Conservation (phyloP, 2,113 vertebrate species). For the Mormyrus iriodes region DNA sequence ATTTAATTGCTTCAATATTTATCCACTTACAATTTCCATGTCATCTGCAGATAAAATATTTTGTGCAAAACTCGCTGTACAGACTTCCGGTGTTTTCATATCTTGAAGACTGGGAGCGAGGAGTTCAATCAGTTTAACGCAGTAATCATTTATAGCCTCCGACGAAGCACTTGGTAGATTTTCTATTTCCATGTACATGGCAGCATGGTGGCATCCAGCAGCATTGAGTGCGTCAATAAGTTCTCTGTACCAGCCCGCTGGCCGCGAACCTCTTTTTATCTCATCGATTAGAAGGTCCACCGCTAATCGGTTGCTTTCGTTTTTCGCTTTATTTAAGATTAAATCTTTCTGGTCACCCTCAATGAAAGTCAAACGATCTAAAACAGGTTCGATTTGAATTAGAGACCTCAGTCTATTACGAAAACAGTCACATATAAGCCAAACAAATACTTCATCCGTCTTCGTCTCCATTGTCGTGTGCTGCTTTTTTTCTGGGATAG, state of each 20-base stretch:
- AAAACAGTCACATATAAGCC: slow-evolving; percentile 19
- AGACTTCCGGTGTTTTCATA: slow-evolving; percentile 26
- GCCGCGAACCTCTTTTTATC: not conserved
- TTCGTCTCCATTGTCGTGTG: not conserved
- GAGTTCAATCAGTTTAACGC: slow-evolving; percentile 18
- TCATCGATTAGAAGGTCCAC: slow-evolving; percentile 20
- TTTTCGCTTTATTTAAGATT: slow-evolving; percentile 21
- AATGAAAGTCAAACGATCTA: slow-evolving; percentile 24
- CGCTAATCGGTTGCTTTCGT: slow-evolving; percentile 13
- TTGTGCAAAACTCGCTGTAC: not conserved
- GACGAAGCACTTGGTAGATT: slow-evolving; percentile 12
- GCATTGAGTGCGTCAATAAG: slow-evolving; percentile 13
- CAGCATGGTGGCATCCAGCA: slow-evolving; percentile 19
- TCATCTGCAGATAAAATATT: slow-evolving; percentile 15
- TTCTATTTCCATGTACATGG: slow-evolving; percentile 9
- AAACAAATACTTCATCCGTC: not conserved
- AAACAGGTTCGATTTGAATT: slow-evolving; percentile 22
- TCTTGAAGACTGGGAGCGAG: slow-evolving; percentile 16
- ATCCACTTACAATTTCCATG: slow-evolving; percentile 20
- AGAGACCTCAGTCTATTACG: slow-evolving; percentile 16
- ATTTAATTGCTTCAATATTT: not conserved
- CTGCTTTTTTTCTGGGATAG: not conserved
- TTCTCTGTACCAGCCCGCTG: slow-evolving; percentile 3
- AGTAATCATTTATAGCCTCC: slow-evolving; percentile 24
- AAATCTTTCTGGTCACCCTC: slow-evolving; percentile 14